phyloP scores from a whole-genome alignment of 2,113 vertebrate species.

The Embiotoca jacksoni region DNA sequence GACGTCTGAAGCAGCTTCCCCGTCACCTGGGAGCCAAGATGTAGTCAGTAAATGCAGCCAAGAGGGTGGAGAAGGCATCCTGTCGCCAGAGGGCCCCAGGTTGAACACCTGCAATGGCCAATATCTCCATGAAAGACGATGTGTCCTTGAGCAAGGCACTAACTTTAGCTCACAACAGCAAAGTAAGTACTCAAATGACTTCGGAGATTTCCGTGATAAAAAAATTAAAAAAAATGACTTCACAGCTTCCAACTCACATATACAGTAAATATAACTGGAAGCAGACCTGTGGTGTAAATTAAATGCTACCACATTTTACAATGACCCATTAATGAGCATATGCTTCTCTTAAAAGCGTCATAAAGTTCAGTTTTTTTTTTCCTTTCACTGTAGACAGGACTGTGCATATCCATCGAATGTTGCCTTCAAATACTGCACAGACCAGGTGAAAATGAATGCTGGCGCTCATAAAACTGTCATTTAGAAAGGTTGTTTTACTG shows the following conservation, averaged over 20 bases:
- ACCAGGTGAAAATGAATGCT: no score
- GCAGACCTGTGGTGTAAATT: background rate
- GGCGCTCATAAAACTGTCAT: no score
- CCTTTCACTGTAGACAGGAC: no score
- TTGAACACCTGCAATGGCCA: constrained; percentile 56
- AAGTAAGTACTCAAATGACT: background rate
- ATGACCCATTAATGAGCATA: background rate
- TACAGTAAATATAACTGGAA: background rate
- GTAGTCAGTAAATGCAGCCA: constrained; percentile 58
- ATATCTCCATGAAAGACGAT: background rate
- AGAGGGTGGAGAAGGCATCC: constrained; percentile 53
- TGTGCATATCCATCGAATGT: no score
- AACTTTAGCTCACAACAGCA: background rate
- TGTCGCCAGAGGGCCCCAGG: constrained; percentile 63
- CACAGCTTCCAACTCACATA: background rate
- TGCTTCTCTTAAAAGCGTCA: background rate
- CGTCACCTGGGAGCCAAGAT: constrained; percentile 85
- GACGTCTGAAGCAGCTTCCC: constrained; percentile 96
- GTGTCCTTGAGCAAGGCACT: background rate
- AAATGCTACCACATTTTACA: background rate
- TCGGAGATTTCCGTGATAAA: background rate
- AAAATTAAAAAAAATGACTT: background rate
- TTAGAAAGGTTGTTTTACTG: no score
- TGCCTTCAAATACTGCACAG: no score
- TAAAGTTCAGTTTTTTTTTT: no score